phyloP scores from a whole-genome alignment of 2,888 invertebrate genomes.

The Invenusta paracnida region DNA sequence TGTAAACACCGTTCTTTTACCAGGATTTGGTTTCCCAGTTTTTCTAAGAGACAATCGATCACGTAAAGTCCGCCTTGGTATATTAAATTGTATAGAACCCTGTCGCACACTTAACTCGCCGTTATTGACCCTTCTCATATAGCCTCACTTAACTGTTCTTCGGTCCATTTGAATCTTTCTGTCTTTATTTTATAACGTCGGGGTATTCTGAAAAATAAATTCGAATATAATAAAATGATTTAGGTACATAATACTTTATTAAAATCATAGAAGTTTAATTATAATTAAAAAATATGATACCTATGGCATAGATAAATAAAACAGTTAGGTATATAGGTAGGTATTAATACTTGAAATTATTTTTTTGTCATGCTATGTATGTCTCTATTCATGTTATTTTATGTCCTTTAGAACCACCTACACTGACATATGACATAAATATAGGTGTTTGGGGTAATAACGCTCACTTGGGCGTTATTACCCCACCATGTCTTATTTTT shows the following conservation, averaged over 20 bases:
- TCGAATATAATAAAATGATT: constrained; percentile 1
- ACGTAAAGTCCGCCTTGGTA: constrained; percentile 35
- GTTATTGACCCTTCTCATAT: constrained; percentile 8
- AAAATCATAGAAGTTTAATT: neutral
- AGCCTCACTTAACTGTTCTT: neutral
- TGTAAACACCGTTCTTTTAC: constrained; percentile 20
- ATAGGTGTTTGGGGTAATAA: neutral
- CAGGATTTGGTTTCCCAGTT: constrained; percentile 24
- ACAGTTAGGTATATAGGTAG: neutral
- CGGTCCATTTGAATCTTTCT: neutral
- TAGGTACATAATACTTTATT: neutral
- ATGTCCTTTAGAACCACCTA: neutral
- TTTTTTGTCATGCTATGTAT: neutral
- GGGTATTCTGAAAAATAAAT: neutral
- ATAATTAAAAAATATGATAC: neutral
- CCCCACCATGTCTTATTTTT: neutral
- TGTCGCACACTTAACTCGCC: constrained; percentile 15
- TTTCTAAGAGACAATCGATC: constrained; percentile 9
- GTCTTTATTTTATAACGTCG: neutral
- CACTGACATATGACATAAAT: neutral
- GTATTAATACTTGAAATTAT: neutral
- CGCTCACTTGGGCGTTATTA: neutral
- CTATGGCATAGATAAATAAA: neutral
- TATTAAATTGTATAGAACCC: constrained; percentile 8
- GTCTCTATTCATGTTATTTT: neutral